Conservation (phyloP, 2,888 invertebrate species). For the Agonopterix subpropinquella region DNA sequence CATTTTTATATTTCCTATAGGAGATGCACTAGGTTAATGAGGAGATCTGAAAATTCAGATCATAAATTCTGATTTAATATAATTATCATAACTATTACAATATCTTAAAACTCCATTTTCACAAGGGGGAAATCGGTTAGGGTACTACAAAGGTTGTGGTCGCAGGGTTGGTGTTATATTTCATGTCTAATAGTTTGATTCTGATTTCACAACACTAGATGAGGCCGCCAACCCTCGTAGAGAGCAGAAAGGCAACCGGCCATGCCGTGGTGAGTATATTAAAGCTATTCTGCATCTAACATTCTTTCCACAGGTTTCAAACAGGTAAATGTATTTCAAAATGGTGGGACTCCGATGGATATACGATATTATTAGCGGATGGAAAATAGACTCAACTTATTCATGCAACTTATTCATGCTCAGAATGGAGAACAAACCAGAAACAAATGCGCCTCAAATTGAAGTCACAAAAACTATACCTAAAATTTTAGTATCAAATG, state of each 20-base stretch:
- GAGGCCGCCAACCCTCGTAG: conserved; percentile 29
- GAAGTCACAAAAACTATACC: too few relatives aligned
- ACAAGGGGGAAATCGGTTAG: background rate
- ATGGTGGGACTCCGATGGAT: background rate
- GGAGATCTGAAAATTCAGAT: too few relatives aligned
- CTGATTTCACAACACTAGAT: conserved; percentile 67
- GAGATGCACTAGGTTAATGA: background rate
- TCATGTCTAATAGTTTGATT: conserved; percentile 62
- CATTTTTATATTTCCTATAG: background rate
- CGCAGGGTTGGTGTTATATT: background rate
- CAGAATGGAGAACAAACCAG: background rate
- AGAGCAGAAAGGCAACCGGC: conserved; percentile 18
- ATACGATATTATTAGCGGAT: background rate
- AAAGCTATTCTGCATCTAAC: background rate
- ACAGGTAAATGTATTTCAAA: background rate
- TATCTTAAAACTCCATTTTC: background rate
- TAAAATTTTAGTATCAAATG: too few relatives aligned
- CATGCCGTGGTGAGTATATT: conserved; percentile 48
- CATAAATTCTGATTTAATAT: too few relatives aligned
- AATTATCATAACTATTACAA: background rate
- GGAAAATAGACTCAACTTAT: background rate
- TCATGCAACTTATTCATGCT: background rate
- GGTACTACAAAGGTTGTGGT: background rate
- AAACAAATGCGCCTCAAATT: background rate
- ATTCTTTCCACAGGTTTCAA: background rate